Evolutionary conservation across 2,797 vertebrate genomes (phyloP), one percentile per base, ranked within the genome.

Genomic region (Tenualosa thibaudeaui): DNA sequence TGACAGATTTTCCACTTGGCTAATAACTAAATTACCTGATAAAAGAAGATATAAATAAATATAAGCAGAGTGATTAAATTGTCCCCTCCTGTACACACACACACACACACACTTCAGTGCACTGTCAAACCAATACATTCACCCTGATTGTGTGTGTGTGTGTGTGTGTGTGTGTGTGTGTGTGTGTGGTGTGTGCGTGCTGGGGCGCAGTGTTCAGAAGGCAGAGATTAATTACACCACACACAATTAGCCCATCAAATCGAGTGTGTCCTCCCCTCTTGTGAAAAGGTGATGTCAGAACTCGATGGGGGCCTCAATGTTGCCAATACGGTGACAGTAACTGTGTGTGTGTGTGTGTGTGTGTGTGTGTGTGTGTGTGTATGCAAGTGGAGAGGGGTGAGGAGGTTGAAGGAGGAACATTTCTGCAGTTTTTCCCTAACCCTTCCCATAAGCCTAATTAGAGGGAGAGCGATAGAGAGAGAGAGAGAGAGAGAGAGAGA

Each of bases 211-310:
- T 86, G 89, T 94, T 95, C 93, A 92, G 93, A 90, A 94, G 93
- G 93, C 92, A 93, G 93, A 95, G 95, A 95, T 95, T 96, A 94
- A 96, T 95, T 95, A 94, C 94, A 93, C 93, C 92, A 94, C 93
- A 94, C 90, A 90, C 93, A 95, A 96, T 96, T 96, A 96, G 94
- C 91, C 92, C 90, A 90, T 95, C 93, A 94, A 95, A 95, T 95
- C 82, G 94, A 96, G 91, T 94, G 93, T 94, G 93, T 95, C 93
- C 93, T 95, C 93, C 93, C 93, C 93, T 93, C 91, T 85, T 87
- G 91, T 94, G 92, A 92, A 94, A 94, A 93, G 93, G 94, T 95
- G 93, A 94, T 95, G 95, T 95, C 93, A 94, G 92, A 93, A 92
- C 92, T 89, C 91, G 92, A 94, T 91, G 93, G 93, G 92, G 92